Evolutionary conservation across 2,888 invertebrate species (phyloP).

Genomic region (Pseudeuparius sepicola): DNA sequence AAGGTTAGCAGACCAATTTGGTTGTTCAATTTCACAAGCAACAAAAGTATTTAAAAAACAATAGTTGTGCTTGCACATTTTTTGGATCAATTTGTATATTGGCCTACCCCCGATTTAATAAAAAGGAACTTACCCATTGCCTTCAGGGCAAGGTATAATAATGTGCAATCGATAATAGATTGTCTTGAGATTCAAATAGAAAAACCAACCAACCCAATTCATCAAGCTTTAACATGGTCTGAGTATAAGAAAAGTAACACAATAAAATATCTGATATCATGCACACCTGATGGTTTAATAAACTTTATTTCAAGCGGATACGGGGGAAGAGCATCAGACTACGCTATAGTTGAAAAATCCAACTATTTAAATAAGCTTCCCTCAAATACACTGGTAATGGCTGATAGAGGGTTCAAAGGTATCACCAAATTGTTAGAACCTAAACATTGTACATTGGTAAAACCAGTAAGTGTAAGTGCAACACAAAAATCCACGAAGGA

Average conservation of each 20-base stretch:
- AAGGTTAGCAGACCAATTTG: no score
- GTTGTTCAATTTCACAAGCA: no score
- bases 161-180: no score
- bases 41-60: no score
- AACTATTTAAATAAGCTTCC: slow-evolving; percentile 22
- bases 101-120: no score
- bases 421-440: slow-evolving; percentile 6
- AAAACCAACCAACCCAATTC: slow-evolving; percentile 24
- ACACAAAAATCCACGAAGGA: slow-evolving; percentile 15
- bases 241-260: slow-evolving; percentile 29
- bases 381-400: no score
- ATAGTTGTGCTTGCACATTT: no score
- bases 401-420: slow-evolving; percentile 13
- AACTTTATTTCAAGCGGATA: slow-evolving; percentile 18
- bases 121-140: no score
- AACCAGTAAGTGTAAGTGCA: slow-evolving; percentile 16
- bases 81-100: no score
- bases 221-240: slow-evolving; percentile 27
- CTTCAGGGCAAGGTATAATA: no score
- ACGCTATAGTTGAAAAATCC: slow-evolving; percentile 21
- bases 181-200: slow-evolving; percentile 26
- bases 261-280: no score
- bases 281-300: slow-evolving; percentile 13
- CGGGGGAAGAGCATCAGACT: slow-evolving; percentile 23
- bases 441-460: slow-evolving; percentile 12